These are phyloP conservation scores for Campoplex nolae DNA, from an alignment of 2,888 invertebrate genomes.

Conservation along the genomic window DNA sequence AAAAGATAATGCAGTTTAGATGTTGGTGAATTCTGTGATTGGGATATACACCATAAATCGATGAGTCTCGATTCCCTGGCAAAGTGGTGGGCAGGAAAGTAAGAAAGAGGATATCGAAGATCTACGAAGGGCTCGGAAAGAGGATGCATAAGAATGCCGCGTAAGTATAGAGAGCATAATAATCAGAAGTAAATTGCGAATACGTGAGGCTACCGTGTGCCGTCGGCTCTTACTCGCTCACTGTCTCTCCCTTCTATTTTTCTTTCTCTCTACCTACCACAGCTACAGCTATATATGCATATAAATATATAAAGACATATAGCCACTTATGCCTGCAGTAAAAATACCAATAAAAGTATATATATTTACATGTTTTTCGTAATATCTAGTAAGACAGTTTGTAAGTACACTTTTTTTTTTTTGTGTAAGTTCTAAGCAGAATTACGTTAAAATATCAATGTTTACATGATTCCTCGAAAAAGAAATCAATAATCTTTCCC, in stretches of 20 bases:
- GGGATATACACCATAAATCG: slow-evolving; percentile 63
- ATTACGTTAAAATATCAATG: not conserved
- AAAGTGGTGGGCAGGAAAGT: slow-evolving; percentile 15
- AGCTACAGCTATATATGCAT: not conserved
- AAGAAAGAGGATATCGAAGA: slow-evolving; percentile 44
- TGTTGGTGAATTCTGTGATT: slow-evolving; percentile 55
- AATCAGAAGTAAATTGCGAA: slow-evolving; percentile 84
- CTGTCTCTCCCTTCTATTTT: slow-evolving; percentile 3
- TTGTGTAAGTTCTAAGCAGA: not conserved
- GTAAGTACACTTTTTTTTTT: not conserved
- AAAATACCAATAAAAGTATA: slow-evolving; percentile 22
- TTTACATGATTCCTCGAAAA: not conserved
- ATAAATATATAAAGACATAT: not conserved
- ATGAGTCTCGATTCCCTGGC: slow-evolving; percentile 54
- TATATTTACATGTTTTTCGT: not conserved
- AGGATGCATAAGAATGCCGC: slow-evolving; percentile 71
- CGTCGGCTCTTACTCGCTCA: slow-evolving; percentile 70
- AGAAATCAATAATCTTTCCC: not conserved
- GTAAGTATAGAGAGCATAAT: slow-evolving; percentile 82
- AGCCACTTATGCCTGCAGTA: slow-evolving; percentile 8
- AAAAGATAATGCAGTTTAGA: slow-evolving; percentile 18
- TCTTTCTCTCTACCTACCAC: slow-evolving; percentile 40
- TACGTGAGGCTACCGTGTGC: slow-evolving; percentile 84
- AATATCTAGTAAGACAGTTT: not conserved
- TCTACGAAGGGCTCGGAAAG: slow-evolving; percentile 32